Conservation (phyloP, 2,797 vertebrate species). For the Dryobates pubescens region DNA sequence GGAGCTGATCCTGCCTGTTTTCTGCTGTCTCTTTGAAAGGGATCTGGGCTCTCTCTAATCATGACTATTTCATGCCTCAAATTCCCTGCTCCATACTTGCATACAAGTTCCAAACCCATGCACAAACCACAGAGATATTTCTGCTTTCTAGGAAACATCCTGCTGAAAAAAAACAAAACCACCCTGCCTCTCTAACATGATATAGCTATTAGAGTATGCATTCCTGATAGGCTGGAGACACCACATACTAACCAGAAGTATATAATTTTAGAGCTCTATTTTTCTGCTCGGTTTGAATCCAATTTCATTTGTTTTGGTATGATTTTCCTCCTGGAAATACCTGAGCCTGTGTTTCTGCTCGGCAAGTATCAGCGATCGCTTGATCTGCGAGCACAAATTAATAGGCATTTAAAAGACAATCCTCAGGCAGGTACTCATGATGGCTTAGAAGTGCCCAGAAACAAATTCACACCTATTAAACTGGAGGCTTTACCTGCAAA, state of each 20-base stretch:
- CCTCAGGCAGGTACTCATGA: neutral
- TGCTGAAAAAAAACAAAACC: neutral
- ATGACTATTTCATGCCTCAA: constrained; percentile 59
- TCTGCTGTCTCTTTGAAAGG: neutral
- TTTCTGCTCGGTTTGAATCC: constrained; percentile 58
- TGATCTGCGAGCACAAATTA: constrained; percentile 57
- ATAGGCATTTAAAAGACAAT: constrained; percentile 26
- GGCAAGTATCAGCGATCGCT: constrained; percentile 20
- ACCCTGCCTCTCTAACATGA: constrained; percentile 36
- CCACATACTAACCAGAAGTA: constrained; percentile 36
- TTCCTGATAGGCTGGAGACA: constrained; percentile 61
- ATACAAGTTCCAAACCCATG: constrained; percentile 63
- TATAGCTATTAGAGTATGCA: constrained; percentile 35
- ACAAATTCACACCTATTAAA: constrained; percentile 65
- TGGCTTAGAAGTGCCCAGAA: constrained; percentile 12
- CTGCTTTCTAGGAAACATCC: constrained; percentile 71
- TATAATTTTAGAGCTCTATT: constrained; percentile 46
- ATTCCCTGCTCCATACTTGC: constrained; percentile 57
- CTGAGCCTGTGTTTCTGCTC: constrained; percentile 30
- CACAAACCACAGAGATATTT: constrained; percentile 70
- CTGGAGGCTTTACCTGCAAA: constrained; percentile 22
- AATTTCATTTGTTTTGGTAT: constrained; percentile 43
- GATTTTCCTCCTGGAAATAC: constrained; percentile 65
- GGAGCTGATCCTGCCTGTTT: neutral
- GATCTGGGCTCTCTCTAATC: constrained; percentile 40